phyloP scores from a whole-genome alignment of 2,113 vertebrate genomes.

The Petaurus breviceps region DNA sequence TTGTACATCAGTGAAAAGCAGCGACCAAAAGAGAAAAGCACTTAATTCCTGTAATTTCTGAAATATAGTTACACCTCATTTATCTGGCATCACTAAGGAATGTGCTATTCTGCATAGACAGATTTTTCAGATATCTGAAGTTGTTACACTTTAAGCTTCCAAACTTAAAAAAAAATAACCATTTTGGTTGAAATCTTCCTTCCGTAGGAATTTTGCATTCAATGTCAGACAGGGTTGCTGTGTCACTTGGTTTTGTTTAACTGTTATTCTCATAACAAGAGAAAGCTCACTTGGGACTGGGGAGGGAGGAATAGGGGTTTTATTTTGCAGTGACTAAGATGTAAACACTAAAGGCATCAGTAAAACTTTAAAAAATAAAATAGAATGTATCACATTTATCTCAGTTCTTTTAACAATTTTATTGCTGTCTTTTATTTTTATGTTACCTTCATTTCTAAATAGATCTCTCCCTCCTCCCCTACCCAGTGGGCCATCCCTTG shows the following conservation, averaged over 20 bases:
- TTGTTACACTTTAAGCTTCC: not conserved
- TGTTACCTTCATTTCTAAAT: not conserved
- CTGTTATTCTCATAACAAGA: not conserved
- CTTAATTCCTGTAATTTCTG: constrained; percentile 58
- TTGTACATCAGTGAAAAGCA: constrained; percentile 68
- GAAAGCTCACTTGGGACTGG: not conserved
- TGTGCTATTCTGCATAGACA: not conserved
- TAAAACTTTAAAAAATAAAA: not conserved
- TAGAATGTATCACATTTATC: not conserved
- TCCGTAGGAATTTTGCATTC: not conserved
- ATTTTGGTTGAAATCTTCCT: not conserved
- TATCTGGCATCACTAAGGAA: constrained; percentile 38
- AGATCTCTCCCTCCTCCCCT: not conserved
- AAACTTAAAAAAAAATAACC: not conserved
- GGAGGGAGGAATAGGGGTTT: not conserved
- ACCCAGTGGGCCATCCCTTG: not conserved
- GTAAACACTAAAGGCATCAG: not conserved
- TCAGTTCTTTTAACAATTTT: not conserved
- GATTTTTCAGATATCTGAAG: not conserved
- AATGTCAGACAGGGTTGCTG: not conserved
- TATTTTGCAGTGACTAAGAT: not conserved
- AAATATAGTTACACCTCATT: constrained; percentile 46
- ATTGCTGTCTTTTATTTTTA: not conserved
- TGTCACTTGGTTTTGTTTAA: not conserved
- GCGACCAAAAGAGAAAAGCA: constrained; percentile 68